These are phyloP conservation scores for Incurvaria masculella DNA, from an alignment of 2,888 invertebrate genomes.

Conservation along the genomic window DNA sequence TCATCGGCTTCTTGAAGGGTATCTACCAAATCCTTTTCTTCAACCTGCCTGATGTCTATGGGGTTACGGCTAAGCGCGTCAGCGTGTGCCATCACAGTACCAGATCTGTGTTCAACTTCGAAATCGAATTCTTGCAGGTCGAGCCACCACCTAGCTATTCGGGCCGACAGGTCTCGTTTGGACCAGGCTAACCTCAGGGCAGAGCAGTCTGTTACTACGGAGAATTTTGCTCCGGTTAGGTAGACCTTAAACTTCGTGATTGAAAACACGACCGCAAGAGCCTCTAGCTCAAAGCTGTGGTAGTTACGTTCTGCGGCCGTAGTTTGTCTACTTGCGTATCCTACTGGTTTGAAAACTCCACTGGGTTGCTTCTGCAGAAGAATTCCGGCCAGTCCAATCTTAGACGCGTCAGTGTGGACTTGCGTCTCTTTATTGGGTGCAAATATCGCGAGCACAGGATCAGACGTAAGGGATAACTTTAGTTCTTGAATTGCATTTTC, in stretches of 20 bases:
- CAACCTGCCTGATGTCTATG: too few species aligned
- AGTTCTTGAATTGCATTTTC: conserved; percentile 1
- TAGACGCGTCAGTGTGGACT: conserved; percentile 11
- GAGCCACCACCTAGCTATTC: conserved; percentile 20
- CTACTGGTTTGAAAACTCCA: conserved; percentile 12
- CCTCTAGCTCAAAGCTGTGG: conserved; percentile 13
- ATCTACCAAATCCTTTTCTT: too few species aligned
- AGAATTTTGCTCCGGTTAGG: conserved; percentile 1
- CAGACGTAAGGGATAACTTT: not conserved
- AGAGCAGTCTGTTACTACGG: conserved; percentile 15
- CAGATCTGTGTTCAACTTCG: conserved; percentile 17
- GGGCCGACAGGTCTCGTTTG: conserved; percentile 15
- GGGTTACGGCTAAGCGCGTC: conserved; percentile 19
- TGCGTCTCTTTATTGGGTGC: conserved; percentile 4
- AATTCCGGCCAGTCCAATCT: conserved; percentile 8
- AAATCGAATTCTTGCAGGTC: conserved; percentile 19
- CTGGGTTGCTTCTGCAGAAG: conserved; percentile 10
- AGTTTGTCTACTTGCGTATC: conserved; percentile 17
- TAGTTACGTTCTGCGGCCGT: conserved; percentile 12
- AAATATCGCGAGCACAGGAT: conserved; percentile 6
- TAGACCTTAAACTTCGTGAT: not conserved
- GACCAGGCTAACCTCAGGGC: conserved; percentile 16
- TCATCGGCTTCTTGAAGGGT: too few species aligned
- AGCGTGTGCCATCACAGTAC: conserved; percentile 16
- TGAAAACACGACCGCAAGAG: not conserved